A percentile compares a stretch with the other conserved stretches of the same genome.
These are phyloP conservation scores for Oncorhynchus masou DNA, from an alignment of 2,113 vertebrate genomes.

Conservation along the genomic window DNA sequence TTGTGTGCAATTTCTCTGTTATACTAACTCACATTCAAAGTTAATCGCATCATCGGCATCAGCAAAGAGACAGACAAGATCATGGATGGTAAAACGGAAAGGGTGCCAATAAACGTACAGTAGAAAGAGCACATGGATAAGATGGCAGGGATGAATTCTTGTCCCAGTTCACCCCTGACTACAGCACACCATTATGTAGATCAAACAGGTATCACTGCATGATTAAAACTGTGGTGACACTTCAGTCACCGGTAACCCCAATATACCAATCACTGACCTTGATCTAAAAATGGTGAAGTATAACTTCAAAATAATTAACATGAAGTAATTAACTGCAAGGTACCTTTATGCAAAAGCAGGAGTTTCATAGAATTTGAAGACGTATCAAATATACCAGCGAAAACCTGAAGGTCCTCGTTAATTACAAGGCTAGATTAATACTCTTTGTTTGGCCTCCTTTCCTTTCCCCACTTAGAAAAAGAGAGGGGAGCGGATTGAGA, in stretches of 20 bases:
- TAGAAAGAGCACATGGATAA: no score
- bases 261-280: no score
- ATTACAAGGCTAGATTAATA: no score
- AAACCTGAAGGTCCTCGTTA: slow-evolving; percentile 13
- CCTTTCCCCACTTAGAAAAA: not conserved
- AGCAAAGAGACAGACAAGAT: no score
- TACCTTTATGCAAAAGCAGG: not conserved
- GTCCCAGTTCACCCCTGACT: not conserved
- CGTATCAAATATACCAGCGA: slow-evolving; percentile 22
- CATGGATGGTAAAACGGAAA: no score
- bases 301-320: slow-evolving; percentile 30
- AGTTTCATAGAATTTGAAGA: slow-evolving; percentile 30
- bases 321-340: not conserved
- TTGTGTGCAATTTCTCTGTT: no score
- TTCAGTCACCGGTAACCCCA: not conserved
- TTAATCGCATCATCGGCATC: no score
- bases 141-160: no score
- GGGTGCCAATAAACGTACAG: no score
- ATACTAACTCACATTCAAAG: no score
- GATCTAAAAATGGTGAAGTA: no score
- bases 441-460: slow-evolving; percentile 2
- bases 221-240: not conserved
- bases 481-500: not conserved
- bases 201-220: not conserved
- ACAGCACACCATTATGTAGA: not conserved